A percentile compares a stretch with the other conserved stretches of the same genome.
These are phyloP conservation scores for Drosophila seguyi DNA, from an alignment of 1,140 invertebrate genomes.

Conservation along the genomic window DNA sequence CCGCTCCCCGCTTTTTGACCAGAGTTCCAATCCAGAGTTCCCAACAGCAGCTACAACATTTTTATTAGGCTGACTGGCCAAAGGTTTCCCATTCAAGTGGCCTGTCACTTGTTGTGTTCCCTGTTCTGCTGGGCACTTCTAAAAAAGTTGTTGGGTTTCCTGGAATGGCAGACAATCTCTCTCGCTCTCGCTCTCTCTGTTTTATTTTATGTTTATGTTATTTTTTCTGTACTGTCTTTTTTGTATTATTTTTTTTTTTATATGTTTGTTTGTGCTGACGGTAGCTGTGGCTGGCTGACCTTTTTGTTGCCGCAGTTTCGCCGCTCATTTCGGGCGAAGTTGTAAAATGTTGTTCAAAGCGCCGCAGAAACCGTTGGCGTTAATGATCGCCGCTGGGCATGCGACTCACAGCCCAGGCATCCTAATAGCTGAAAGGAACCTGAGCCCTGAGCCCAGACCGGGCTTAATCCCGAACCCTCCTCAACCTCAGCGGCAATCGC, in stretches of 20 bases:
- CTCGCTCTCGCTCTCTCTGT: constrained; percentile 14
- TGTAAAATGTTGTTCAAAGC: constrained; percentile 73
- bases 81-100: constrained; percentile 56
- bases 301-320: constrained; percentile 52
- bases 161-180: constrained; percentile 57
- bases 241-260: constrained; percentile 14
- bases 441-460: constrained; percentile 10
- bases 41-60: constrained; percentile 52
- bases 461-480: constrained; percentile 23
- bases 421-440: constrained; percentile 58
- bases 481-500: constrained; percentile 26
- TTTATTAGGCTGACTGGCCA: constrained; percentile 65
- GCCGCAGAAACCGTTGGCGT: constrained; percentile 61
- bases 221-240: constrained; percentile 38
- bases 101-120: constrained; percentile 56
- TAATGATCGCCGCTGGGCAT: constrained; percentile 65
- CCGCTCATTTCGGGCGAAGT: constrained; percentile 65
- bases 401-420: constrained; percentile 24
- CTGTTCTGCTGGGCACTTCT: constrained; percentile 67
- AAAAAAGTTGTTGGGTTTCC: constrained; percentile 75
- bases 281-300: constrained; percentile 73
- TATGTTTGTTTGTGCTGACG: constrained; percentile 65
- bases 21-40: constrained; percentile 14
- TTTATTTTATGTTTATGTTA: constrained; percentile 64
- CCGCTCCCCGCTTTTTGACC: constrained; percentile 9